Percentiles rank a stretch among this genome's conserved stretches.
These are phyloP conservation scores for Pseudoips prasinana DNA, from an alignment of 2,888 invertebrate species.

Conservation along the genomic window DNA sequence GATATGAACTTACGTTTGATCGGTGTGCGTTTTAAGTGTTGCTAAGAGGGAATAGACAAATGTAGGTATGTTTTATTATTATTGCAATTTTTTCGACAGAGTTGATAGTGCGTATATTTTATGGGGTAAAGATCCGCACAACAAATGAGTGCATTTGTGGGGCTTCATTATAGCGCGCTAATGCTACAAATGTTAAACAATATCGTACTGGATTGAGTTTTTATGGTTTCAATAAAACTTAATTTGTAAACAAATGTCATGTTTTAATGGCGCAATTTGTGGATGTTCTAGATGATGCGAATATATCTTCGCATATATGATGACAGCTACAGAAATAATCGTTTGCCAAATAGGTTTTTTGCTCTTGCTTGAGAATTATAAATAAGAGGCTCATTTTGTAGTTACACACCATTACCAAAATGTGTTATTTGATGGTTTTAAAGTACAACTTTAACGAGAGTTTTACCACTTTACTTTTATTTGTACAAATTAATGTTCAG, in stretches of 20 bases:
- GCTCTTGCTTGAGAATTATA: background rate
- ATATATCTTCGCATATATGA: constrained; percentile 13
- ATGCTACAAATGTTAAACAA: constrained; percentile 17
- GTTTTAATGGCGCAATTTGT: constrained; percentile 1
- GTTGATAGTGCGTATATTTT: too few relatives aligned
- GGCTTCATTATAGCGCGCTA: constrained; percentile 29
- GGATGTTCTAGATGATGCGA: constrained; percentile 4
- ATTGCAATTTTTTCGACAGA: too few relatives aligned
- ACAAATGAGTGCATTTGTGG: constrained; percentile 18
- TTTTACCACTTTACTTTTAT: too few relatives aligned
- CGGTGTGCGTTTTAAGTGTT: too few relatives aligned
- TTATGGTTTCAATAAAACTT: constrained; percentile 31
- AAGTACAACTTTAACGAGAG: too few relatives aligned
- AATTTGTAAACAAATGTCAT: constrained; percentile 16
- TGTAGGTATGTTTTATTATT: constrained; percentile 17
- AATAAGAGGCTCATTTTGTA: too few relatives aligned
- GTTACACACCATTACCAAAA: too few relatives aligned
- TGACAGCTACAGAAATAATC: constrained; percentile 2
- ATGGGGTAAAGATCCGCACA: background rate
- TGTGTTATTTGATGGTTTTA: too few relatives aligned
- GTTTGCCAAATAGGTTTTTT: background rate
- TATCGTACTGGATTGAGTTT: constrained; percentile 15
- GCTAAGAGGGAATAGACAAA: too few relatives aligned
- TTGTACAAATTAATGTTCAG: too few relatives aligned
- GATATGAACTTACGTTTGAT: too few relatives aligned